phyloP scores from a whole-genome alignment of 2,888 invertebrate genomes.

The Agrochola lota region DNA sequence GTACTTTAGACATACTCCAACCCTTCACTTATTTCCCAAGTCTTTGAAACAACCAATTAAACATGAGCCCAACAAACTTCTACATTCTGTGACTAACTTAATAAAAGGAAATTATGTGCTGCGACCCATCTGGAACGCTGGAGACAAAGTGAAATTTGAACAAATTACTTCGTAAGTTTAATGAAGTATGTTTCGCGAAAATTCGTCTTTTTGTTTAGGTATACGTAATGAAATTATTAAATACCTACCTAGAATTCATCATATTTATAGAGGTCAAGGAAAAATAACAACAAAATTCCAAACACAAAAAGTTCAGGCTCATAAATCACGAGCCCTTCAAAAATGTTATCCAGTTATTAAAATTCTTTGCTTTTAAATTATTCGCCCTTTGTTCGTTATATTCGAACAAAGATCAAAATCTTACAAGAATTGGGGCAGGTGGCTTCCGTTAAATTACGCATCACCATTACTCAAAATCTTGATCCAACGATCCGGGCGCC shows the following conservation, averaged over 20 bases:
- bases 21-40: constrained; percentile 75
- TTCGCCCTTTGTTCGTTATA: constrained; percentile 59
- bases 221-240: constrained; percentile 21
- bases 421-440: constrained; percentile 58
- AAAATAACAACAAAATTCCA: constrained; percentile 45
- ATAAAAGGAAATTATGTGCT: constrained; percentile 87
- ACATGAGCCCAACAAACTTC: constrained; percentile 84
- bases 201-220: constrained; percentile 63
- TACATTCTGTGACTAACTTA: constrained; percentile 84
- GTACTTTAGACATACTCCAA: constrained; percentile 62
- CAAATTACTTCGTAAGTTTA: constrained; percentile 88
- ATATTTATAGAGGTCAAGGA: constrained; percentile 28
- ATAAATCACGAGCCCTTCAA: constrained; percentile 48
- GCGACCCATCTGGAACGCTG: constrained; percentile 85
- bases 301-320: constrained; percentile 43
- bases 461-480: constrained; percentile 73
- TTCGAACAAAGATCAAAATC: constrained; percentile 65
- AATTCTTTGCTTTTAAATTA: constrained; percentile 49
- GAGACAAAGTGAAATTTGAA: constrained; percentile 88
- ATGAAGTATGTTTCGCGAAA: constrained; percentile 81
- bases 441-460: constrained; percentile 75
- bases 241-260: constrained; percentile 29
- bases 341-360: constrained; percentile 45
- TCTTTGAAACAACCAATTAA: constrained; percentile 83
- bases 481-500: constrained; percentile 66